Conservation (phyloP, 2,888 invertebrate genomes). For the Pimpla rufipes region DNA sequence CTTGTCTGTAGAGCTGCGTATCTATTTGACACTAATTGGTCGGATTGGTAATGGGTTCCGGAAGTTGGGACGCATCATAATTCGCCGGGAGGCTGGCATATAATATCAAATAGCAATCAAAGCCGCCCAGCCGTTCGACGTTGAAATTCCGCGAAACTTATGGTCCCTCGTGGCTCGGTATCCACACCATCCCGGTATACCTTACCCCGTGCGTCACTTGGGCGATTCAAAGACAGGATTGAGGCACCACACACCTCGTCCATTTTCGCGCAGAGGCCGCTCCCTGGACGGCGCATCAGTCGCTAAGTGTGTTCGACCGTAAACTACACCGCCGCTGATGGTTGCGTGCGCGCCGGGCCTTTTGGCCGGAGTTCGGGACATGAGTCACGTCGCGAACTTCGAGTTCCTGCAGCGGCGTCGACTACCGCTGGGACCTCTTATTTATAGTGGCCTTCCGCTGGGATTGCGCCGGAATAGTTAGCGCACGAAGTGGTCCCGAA, state of each 20-base stretch:
- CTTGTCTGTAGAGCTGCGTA: not conserved
- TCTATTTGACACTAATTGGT: not conserved
- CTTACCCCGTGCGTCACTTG: not conserved
- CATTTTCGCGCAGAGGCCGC: slow-evolving; percentile 42
- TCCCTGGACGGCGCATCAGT: slow-evolving; percentile 53
- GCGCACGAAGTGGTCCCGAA: slow-evolving; percentile 70
- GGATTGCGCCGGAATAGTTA: slow-evolving; percentile 68
- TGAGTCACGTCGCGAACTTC: slow-evolving; percentile 48
- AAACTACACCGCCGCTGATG: slow-evolving; percentile 33
- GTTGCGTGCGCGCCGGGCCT: slow-evolving; percentile 2
- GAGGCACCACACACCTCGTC: slow-evolving; percentile 20
- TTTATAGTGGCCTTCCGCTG: slow-evolving; percentile 67
- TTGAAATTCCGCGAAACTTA: slow-evolving; percentile 10
- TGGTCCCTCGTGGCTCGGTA: slow-evolving; percentile 17
- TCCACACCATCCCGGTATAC: not conserved
- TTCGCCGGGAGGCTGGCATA: not conserved
- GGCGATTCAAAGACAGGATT: slow-evolving; percentile 42
- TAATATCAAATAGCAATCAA: not conserved
- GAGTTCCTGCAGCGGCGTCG: slow-evolving; percentile 38
- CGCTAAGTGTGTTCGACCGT: slow-evolving; percentile 53
- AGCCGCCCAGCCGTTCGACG: not conserved
- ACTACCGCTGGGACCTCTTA: slow-evolving; percentile 66
- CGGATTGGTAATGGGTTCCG: not conserved
- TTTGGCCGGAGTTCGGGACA: slow-evolving; percentile 15
- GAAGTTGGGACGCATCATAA: not conserved